Evolutionary conservation across 2,797 vertebrate genomes (phyloP), one percentile per base, ranked within the genome.

Genomic region (Enteromius anoplus): DNA sequence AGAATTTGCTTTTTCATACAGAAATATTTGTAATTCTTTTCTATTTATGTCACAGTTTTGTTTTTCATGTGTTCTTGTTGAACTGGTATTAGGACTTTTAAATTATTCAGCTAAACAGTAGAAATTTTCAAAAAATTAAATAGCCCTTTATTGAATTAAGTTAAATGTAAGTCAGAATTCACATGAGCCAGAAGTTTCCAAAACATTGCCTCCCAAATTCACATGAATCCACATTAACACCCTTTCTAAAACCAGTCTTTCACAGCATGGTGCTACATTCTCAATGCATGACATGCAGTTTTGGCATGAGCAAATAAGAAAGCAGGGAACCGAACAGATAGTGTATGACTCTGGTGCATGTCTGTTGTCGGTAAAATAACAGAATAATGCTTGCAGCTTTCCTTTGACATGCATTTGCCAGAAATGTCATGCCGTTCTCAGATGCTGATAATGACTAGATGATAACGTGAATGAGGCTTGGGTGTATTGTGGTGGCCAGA

Each of bases 271-370:
- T 68, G 34, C 3, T 47, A 64, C 73, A 68, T 21, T 23, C 75
- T 85, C 21, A 17, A 76, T 85, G 88, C 90, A 91, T 88, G 88
- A 77, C 82, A 83, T 88, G 85, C 4, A 32, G 76, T 71, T 66
- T 75, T 72, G 68, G 26, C 58, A 55, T 73, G 73, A 66, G 64
- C 77, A 49, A 40, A 73, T 47, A 37, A 79, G 17, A 49, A 19
- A 64, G 12, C 12, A 64, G 60, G 21, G 37, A 66, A 49, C 15
- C 4, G 68, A 32, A 53, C 45, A 4, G 49, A 62, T 15, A 34
- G 62, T 45, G 2, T 64, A 71, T 49, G 34, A 68, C 68, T 73
- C 26, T 62, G 58, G n/a, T 53, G 53, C 79, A 58, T 78, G 55
- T 64, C n/a, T 45, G 15, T 75, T 1, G 45, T 19, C 12, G 4